Percentiles rank a stretch among this genome's conserved stretches.
phyloP scores from a whole-genome alignment of 2,113 vertebrate species.

The Eubucco bourcierii region DNA sequence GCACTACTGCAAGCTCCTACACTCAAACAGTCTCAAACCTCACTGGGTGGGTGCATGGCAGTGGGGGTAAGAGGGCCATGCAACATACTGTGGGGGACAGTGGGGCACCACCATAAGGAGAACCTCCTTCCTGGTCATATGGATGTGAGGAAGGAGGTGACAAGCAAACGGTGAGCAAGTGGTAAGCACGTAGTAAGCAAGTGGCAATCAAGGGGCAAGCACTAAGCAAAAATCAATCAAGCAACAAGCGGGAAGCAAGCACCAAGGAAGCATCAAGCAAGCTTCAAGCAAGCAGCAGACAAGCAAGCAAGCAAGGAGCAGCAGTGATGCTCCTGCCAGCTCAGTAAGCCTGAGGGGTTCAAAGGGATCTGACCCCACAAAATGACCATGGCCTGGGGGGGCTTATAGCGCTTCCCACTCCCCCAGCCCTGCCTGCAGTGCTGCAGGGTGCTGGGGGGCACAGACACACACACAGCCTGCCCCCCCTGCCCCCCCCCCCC shows the following conservation, averaged over 20 bases:
- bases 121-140: neutral
- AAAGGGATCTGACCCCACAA: neutral
- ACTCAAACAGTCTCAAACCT: neutral
- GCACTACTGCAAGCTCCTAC: neutral
- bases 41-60: neutral
- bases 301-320: neutral
- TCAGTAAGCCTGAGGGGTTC: neutral
- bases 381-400: neutral
- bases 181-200: neutral
- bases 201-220: neutral
- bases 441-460: neutral
- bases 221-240: no score
- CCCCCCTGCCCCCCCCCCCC: neutral
- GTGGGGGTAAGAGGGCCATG: rapidly evolving
- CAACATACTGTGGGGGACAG: rapidly evolving
- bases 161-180: neutral
- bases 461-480: no score
- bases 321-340: neutral
- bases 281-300: neutral
- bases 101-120: rapidly evolving
- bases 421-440: neutral
- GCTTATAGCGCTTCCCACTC: rapidly evolving
- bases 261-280: neutral
- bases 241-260: neutral
- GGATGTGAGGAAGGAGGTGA: neutral